Conservation (phyloP, 2,797 vertebrate genomes). For the Arnoldichthys spilopterus region DNA sequence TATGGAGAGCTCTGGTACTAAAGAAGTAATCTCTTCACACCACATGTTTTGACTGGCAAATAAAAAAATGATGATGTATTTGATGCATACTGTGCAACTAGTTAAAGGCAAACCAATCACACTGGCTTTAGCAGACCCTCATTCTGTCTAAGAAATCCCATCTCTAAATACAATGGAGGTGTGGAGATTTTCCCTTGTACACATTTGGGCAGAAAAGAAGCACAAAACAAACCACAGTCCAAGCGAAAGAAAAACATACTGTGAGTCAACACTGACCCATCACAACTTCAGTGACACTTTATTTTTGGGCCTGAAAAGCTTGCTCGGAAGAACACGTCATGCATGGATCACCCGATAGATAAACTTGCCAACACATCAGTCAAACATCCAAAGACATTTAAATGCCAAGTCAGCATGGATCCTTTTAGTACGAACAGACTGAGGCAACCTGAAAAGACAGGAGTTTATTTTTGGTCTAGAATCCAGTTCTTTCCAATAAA, state of each 20-base stretch:
- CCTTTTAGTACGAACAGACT: background rate
- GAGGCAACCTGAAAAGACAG: background rate
- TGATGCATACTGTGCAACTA: too few relatives aligned
- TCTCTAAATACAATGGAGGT: background rate
- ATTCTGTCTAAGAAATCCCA: conserved; percentile 35
- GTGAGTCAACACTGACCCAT: conserved; percentile 27
- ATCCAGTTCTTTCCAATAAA: background rate
- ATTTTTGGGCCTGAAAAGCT: conserved; percentile 36
- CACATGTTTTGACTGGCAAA: too few relatives aligned
- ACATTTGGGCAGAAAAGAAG: background rate
- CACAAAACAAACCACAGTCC: conserved; percentile 39
- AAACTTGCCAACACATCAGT: background rate
- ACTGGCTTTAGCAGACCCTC: conserved; percentile 11
- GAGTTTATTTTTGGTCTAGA: background rate
- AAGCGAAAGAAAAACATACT: conserved; percentile 2
- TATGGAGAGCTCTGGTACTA: too few relatives aligned
- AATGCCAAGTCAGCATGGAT: conserved; percentile 2
- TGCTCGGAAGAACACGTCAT: conserved; percentile 22
- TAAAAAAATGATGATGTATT: too few relatives aligned
- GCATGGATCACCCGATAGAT: conserved; percentile 1
- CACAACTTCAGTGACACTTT: conserved; percentile 30
- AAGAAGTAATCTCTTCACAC: too few relatives aligned
- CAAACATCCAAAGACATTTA: background rate
- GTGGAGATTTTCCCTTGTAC: background rate
- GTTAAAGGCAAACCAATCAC: background rate